phyloP scores from a whole-genome alignment of 2,113 vertebrate species.

The Neotragus pygmaeus region DNA sequence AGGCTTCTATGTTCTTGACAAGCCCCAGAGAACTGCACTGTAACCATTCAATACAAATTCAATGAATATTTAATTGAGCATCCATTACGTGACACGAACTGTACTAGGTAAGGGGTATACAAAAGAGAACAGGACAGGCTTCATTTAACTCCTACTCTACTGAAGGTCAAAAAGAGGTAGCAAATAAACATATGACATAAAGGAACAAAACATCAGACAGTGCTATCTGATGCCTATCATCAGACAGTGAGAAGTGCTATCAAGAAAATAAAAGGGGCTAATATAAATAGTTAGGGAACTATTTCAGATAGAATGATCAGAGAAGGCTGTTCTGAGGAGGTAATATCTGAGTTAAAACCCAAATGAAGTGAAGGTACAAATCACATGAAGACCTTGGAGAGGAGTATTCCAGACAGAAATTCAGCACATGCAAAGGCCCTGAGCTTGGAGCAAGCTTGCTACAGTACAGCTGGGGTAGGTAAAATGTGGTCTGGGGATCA shows the following conservation, averaged over 20 bases:
- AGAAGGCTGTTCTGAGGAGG: not conserved
- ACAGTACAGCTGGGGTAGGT: not conserved
- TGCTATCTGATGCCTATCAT: not conserved
- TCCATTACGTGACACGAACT: not conserved
- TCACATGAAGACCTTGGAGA: not conserved
- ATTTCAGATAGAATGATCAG: not conserved
- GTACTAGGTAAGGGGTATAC: not conserved
- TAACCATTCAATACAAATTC: conserved; percentile 11
- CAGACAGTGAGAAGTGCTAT: not conserved
- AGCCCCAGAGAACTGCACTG: not conserved
- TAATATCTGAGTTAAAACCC: not conserved
- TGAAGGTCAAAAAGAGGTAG: not conserved
- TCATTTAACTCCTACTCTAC: not conserved
- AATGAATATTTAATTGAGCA: not conserved
- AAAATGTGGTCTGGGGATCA: not conserved
- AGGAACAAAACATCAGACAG: not conserved
- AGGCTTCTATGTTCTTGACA: not conserved
- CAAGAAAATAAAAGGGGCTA: not conserved
- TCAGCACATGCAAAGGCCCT: not conserved
- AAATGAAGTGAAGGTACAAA: not conserved
- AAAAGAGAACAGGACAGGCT: not conserved
- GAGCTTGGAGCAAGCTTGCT: not conserved
- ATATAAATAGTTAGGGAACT: not conserved
- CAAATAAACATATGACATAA: not conserved
- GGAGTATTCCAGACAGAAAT: not conserved